Evolutionary conservation across 2,797 vertebrate species (phyloP).

Genomic region (Lagorchestes hirsutus): DNA sequence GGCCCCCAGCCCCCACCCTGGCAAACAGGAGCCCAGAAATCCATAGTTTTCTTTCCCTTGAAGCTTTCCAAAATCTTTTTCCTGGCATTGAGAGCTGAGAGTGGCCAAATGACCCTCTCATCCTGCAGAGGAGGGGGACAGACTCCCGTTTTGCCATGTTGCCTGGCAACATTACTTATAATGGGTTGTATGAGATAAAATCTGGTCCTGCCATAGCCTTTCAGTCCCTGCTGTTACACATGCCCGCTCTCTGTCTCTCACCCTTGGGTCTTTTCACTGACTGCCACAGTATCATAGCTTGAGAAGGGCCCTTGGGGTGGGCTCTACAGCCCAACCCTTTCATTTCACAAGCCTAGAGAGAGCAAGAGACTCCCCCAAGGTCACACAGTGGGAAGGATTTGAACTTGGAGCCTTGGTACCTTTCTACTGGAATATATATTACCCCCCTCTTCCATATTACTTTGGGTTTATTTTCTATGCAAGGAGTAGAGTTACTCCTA

Average conservation of each 20-base stretch:
- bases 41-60: neutral
- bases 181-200: neutral
- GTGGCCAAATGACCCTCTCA: neutral
- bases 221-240: neutral
- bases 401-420: neutral
- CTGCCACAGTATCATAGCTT: neutral
- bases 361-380: neutral
- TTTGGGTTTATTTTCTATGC: neutral
- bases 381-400: neutral
- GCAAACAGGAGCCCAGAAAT: neutral
- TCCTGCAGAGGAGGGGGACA: neutral
- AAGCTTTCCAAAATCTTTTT: neutral
- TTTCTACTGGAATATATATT: neutral
- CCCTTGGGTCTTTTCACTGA: neutral
- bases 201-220: neutral
- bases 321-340: neutral
- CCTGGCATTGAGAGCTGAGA: neutral
- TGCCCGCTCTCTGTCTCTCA: neutral
- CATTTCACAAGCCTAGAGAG: neutral
- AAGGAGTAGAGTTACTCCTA: neutral
- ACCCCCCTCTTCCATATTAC: neutral
- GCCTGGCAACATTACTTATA: neutral
- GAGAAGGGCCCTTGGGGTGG: neutral
- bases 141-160: neutral
- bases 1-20: neutral